A percentile compares a stretch with the other conserved stretches of the same genome.
These are phyloP conservation scores for Strix occidentalis DNA, from an alignment of 2,797 vertebrate genomes.

Conservation along the genomic window DNA sequence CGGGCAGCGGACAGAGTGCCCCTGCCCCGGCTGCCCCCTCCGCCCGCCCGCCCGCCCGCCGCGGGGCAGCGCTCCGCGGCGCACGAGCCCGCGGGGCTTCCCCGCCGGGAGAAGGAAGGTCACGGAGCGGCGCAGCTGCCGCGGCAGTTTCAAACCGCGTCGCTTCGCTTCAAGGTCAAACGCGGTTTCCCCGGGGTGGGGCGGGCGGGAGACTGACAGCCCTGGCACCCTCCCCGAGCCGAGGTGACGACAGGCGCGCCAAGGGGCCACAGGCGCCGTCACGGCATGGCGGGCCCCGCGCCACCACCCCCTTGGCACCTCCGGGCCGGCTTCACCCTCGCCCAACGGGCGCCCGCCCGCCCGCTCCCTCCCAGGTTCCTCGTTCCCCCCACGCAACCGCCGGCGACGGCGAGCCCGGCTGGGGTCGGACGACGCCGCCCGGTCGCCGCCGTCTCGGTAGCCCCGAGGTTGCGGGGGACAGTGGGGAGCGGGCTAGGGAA, in stretches of 20 bases:
- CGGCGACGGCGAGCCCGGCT: background rate
- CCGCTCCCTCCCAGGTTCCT: background rate
- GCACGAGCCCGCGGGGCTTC: background rate
- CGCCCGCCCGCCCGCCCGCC: background rate
- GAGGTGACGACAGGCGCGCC: too few relatives aligned
- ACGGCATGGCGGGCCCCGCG: background rate
- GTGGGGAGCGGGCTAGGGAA: background rate
- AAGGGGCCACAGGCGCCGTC: too few relatives aligned
- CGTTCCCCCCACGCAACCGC: background rate
- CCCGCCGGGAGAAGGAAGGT: background rate
- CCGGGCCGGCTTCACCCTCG: background rate
- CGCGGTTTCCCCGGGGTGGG: background rate
- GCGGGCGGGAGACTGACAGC: background rate
- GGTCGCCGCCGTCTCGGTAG: too few relatives aligned
- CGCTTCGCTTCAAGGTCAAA: constrained; percentile 28
- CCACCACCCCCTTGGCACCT: background rate
- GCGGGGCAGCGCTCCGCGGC: background rate
- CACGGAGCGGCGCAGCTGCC: background rate
- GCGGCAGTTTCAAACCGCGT: background rate
- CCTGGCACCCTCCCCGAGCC: background rate
- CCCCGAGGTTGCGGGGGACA: background rate
- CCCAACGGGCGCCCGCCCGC: background rate
- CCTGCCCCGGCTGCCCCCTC: background rate
- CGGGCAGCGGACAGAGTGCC: background rate
- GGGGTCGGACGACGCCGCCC: background rate